Percentiles rank a stretch among this genome's conserved stretches.
Evolutionary conservation across 2,113 vertebrate species (phyloP).

Genomic region (Cyanocitta stelleri): DNA sequence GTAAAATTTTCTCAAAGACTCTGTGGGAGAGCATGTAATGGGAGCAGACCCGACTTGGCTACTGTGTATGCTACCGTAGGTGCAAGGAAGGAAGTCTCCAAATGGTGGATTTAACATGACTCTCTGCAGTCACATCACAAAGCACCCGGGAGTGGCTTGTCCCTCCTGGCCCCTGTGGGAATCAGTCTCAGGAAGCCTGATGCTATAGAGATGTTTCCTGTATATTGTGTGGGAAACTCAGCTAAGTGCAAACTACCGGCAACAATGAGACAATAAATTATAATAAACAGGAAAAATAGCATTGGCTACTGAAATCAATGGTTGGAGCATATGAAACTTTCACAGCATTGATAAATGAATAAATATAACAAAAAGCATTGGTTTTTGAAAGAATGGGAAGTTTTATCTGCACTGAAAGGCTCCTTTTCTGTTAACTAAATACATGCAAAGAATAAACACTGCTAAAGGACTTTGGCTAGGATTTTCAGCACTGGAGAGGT

Average conservation of each 20-base stretch:
- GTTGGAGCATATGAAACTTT: slow-evolving; percentile 67
- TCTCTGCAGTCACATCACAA: slow-evolving; percentile 68
- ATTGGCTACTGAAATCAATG: slow-evolving; percentile 76
- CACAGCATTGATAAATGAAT: slow-evolving; percentile 72
- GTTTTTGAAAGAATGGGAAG: slow-evolving; percentile 63
- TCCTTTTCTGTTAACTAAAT: slow-evolving; percentile 59
- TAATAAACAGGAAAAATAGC: slow-evolving; percentile 85
- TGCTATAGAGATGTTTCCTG: slow-evolving; percentile 80
- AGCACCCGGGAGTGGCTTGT: slow-evolving; percentile 65
- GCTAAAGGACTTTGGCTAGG: background rate
- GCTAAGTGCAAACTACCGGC: slow-evolving; percentile 70
- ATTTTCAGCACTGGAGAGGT: background rate
- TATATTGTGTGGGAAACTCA: slow-evolving; percentile 79
- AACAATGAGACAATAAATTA: slow-evolving; percentile 86
- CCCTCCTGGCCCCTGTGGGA: slow-evolving; percentile 70
- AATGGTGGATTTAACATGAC: slow-evolving; percentile 44
- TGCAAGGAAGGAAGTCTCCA: slow-evolving; percentile 78
- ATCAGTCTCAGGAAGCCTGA: slow-evolving; percentile 82
- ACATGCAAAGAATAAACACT: background rate
- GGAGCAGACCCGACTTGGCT: slow-evolving; percentile 51
- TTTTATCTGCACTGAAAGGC: slow-evolving; percentile 62
- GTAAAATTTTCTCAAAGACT: slow-evolving; percentile 59
- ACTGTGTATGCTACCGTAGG: background rate
- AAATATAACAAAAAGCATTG: slow-evolving; percentile 69
- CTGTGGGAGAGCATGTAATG: background rate